Conservation (phyloP, 2,797 vertebrate genomes). For the Esox masquinongy region DNA sequence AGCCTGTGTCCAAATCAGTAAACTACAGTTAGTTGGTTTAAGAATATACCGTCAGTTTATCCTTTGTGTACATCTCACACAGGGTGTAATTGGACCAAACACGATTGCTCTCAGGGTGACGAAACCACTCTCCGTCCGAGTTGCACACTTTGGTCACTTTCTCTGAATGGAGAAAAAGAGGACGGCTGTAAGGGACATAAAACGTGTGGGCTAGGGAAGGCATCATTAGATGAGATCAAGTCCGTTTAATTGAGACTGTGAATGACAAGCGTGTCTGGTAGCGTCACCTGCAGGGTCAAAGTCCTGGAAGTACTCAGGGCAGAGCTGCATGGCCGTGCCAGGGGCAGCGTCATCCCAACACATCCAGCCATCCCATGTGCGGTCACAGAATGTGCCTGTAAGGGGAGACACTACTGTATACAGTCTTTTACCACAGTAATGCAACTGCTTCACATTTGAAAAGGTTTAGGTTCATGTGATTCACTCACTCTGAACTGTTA, state of each 20-base stretch:
- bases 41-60: slow-evolving; percentile 63
- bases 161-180: slow-evolving; percentile 59
- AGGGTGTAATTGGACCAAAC: slow-evolving; percentile 80
- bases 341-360: slow-evolving; percentile 77
- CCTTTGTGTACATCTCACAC: slow-evolving; percentile 64
- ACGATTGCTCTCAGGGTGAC: slow-evolving; percentile 77
- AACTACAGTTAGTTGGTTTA: not conserved
- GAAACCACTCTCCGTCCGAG: slow-evolving; percentile 77
- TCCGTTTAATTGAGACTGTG: not conserved
- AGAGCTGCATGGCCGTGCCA: slow-evolving; percentile 68
- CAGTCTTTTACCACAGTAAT: not conserved
- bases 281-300: slow-evolving; percentile 77
- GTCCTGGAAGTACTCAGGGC: slow-evolving; percentile 73
- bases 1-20: not conserved
- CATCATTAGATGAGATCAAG: not conserved
- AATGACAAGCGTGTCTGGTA: not conserved
- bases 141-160: slow-evolving; percentile 80
- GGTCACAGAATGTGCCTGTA: slow-evolving; percentile 76
- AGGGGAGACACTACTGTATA: slow-evolving; percentile 33
- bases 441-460: not conserved
- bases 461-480: not conserved
- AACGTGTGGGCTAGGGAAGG: not conserved
- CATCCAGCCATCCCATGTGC: slow-evolving; percentile 83
- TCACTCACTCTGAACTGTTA: not conserved
- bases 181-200: not conserved